These are phyloP conservation scores for Halocynthia roretzi DNA, from an alignment of 23 tunicate species.

Conservation along the genomic window DNA sequence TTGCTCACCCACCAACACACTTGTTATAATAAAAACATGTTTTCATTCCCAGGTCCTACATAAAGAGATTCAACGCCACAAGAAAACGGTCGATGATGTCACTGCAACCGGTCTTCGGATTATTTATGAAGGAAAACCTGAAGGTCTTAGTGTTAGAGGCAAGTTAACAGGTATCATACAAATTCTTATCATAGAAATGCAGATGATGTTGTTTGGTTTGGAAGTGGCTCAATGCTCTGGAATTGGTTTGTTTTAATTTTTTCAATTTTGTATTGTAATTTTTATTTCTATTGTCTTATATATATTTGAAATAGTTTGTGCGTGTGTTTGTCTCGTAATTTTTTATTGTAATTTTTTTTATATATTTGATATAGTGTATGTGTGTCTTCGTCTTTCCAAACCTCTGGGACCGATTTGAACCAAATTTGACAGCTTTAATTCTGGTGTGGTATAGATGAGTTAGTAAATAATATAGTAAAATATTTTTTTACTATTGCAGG, in stretches of 20 bases:
- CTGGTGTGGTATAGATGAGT: not conserved
- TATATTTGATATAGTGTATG: too few relatives aligned
- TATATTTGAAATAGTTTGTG: too few relatives aligned
- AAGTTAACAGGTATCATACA: constrained; percentile 83
- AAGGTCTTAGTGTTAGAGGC: constrained; percentile 84
- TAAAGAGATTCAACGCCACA: constrained; percentile 69
- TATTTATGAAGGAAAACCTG: constrained; percentile 79
- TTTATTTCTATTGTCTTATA: not conserved
- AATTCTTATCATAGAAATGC: too few relatives aligned
- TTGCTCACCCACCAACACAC: too few relatives aligned
- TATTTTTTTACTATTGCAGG: constrained; percentile 16
- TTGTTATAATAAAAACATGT: not conserved
- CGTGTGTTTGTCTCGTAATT: too few relatives aligned
- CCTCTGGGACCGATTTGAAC: not conserved
- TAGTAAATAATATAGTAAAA: not conserved
- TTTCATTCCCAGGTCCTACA: constrained; percentile 28
- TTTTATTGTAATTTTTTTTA: not conserved
- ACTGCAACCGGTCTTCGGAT: constrained; percentile 62
- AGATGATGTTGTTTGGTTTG: too few relatives aligned
- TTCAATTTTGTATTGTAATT: not conserved
- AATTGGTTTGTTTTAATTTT: not conserved
- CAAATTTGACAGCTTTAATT: not conserved
- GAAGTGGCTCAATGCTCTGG: not conserved
- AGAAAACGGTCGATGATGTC: constrained; percentile 62
- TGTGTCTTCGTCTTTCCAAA: not conserved